Evolutionary conservation across 1,140 invertebrate genomes (phyloP), one percentile per base, ranked within the genome.

Genomic region (Temnothorax curvispinosus): DNA sequence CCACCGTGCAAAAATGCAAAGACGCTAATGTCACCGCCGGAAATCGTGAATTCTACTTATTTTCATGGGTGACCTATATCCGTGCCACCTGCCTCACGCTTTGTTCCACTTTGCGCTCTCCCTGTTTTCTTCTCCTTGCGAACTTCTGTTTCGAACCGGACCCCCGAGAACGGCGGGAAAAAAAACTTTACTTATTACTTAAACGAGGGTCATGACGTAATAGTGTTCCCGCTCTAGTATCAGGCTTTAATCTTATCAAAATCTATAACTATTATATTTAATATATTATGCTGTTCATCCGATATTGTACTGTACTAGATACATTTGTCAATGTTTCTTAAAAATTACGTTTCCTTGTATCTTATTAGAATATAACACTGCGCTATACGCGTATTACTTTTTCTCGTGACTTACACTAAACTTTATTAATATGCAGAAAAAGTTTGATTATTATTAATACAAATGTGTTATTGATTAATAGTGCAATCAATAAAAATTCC

Each of bases 31-130:
- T 74, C 80, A 60, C 67, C 41, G 38, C 54, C 69, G 41, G 44
- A 85, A 77, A 77, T 78, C 82, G 27, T 78, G 75, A 35, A 78
- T 85, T 58, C 50, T 65, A 65, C 72, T 85, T 65, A 85, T 78
- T 78, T 78, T 85, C 82, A 65, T 65, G 82, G 58, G 58, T 75
- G 82, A 85, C 82, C 82, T 85, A 85, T 64, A 85, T 85, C 9
- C 58, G 18, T 13, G 38, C 71, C 27, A 32, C 32, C 35, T n/a
- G 27, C 32, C 13, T 64, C 32, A 21, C 27, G 41, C 32, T 71
- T 56, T 58, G 21, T 60, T 74, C 52, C 38, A 41, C 35, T 52
- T 62, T 27, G 27, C 27, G 6, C 1, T 27, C 65, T 52, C 35
- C 21, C 8, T 27, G 27, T 44, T 77, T 64, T 44, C 60, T 44